A percentile compares a stretch with the other conserved stretches of the same genome.
Conservation (phyloP, 2,797 vertebrate species). For the Macroramphosus scolopax region DNA sequence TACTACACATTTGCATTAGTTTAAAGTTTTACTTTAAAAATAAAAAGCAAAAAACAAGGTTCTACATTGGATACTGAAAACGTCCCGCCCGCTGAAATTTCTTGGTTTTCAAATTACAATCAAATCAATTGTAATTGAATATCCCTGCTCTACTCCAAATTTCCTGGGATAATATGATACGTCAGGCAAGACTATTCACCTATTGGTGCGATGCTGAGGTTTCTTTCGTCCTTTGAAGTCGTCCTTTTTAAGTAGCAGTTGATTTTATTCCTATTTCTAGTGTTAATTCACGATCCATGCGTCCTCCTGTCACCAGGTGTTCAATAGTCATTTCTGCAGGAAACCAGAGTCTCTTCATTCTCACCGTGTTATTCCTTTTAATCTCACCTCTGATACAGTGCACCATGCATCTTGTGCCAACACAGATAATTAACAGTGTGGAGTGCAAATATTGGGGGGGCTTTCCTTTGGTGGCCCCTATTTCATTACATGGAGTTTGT, state of each 20-base stretch:
- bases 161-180: conserved; percentile 43
- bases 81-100: too few species aligned
- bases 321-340: conserved; percentile 13
- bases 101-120: too few species aligned
- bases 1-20: too few species aligned
- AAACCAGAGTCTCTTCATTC: neutral
- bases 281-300: too few species aligned
- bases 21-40: too few species aligned
- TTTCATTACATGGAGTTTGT: conserved; percentile 19
- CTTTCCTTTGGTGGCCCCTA: conserved; percentile 3
- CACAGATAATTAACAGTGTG: conserved; percentile 36
- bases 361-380: conserved; percentile 20
- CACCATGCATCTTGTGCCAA: conserved; percentile 19
- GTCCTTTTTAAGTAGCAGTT: too few species aligned
- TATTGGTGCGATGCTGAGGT: conserved; percentile 16
- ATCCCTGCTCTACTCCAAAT: conserved; percentile 18
- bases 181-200: conserved; percentile 34
- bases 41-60: too few species aligned
- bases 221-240: neutral
- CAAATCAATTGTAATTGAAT: too few species aligned
- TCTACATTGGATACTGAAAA: too few species aligned
- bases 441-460: conserved; percentile 20
- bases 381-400: conserved; percentile 30
- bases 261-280: too few species aligned
- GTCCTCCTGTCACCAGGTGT: conserved; percentile 7